Percentiles rank a stretch among this genome's conserved stretches.
These are phyloP conservation scores for Lutjanus argentimaculatus DNA, from an alignment of 2,797 vertebrate genomes.

Conservation along the genomic window DNA sequence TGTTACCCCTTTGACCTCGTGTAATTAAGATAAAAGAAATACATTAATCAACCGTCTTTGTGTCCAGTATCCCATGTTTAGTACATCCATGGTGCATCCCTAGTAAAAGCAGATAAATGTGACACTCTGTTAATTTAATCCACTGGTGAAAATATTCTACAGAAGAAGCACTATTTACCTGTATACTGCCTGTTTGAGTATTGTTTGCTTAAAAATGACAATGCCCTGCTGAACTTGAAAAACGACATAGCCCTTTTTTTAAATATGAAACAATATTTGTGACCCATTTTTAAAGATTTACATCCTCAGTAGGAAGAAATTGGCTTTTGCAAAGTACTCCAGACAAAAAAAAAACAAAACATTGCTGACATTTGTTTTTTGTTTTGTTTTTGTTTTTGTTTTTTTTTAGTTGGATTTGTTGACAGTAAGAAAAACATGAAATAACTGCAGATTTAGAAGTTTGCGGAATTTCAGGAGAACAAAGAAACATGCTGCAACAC, in stretches of 20 bases:
- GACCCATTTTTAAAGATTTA: neutral
- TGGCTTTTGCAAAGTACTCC: neutral
- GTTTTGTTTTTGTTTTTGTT: neutral
- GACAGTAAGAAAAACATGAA: neutral
- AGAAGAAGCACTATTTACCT: neutral
- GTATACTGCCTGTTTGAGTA: neutral
- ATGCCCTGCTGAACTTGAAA: neutral
- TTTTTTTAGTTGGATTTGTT: neutral
- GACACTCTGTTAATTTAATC: neutral
- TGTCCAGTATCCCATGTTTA: no score
- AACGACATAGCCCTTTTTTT: neutral
- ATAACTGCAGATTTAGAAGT: neutral
- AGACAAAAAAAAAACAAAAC: neutral
- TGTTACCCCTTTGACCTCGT: no score
- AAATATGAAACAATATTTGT: neutral
- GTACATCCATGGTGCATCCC: neutral
- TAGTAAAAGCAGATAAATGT: neutral
- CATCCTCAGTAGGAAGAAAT: neutral
- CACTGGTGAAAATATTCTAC: neutral
- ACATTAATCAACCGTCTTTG: no score
- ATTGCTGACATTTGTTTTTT: no score
- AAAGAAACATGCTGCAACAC: conserved; percentile 5
- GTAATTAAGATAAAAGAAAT: no score
- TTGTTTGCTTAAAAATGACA: neutral
- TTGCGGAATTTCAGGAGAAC: neutral